A percentile compares a stretch with the other conserved stretches of the same genome.
Evolutionary conservation across 2,113 vertebrate genomes (phyloP).

Genomic region (Cyanistes caeruleus): DNA sequence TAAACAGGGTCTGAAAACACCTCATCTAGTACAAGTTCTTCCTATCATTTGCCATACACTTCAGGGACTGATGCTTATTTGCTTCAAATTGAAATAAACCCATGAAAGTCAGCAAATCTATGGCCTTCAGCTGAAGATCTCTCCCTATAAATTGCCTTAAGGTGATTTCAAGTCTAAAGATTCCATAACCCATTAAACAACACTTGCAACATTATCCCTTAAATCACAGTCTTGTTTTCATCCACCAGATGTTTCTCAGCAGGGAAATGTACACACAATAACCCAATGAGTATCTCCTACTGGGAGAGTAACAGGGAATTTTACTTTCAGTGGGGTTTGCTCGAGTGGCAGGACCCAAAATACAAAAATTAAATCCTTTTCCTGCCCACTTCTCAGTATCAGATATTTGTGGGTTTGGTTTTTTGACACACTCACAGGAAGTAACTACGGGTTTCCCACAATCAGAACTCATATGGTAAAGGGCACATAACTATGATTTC

Average conservation of each 20-base stretch:
- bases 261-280: conserved; percentile 1
- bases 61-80: not conserved
- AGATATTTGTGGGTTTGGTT: not conserved
- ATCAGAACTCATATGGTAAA: not conserved
- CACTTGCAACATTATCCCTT: not conserved
- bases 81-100: not conserved
- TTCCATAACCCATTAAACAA: not conserved
- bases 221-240: conserved; percentile 8
- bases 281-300: not conserved
- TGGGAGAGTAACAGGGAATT: not conserved
- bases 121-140: not conserved
- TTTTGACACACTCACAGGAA: not conserved
- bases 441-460: not conserved
- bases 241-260: conserved; percentile 35
- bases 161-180: not conserved
- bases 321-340: not conserved
- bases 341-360: not conserved
- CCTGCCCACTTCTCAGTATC: not conserved
- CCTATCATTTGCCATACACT: not conserved
- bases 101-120: not conserved
- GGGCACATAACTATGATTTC: not conserved
- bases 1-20: not conserved
- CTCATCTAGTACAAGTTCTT: not conserved
- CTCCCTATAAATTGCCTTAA: not conserved
- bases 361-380: not conserved